These are phyloP conservation scores for Dolichomitus sp. DNA, from an alignment of 2,888 invertebrate genomes.

Conservation along the genomic window DNA sequence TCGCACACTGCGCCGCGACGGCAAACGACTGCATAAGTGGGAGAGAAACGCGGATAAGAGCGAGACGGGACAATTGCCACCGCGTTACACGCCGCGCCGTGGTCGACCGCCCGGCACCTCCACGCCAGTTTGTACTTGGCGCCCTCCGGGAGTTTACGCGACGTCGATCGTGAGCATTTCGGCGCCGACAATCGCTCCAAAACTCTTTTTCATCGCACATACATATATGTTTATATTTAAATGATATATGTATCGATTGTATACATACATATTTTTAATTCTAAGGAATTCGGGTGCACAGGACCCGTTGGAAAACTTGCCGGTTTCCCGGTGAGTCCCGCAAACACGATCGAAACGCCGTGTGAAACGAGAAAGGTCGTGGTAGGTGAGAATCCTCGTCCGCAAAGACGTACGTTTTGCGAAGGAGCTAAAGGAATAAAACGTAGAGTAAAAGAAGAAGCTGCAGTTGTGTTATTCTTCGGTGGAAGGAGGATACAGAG, in stretches of 20 bases:
- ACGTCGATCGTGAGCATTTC: constrained; percentile 19
- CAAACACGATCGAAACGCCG: constrained; percentile 26
- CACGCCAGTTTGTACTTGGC: constrained; percentile 82
- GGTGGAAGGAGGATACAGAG: constrained; percentile 63
- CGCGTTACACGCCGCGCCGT: constrained; percentile 82
- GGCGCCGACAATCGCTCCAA: constrained; percentile 14
- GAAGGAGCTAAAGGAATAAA: background rate
- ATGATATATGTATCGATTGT: background rate
- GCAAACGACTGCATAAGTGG: constrained; percentile 70
- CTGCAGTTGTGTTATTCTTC: constrained; percentile 56
- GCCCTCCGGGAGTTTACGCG: constrained; percentile 63
- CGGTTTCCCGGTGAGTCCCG: background rate
- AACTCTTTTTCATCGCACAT: background rate
- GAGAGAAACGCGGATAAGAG: constrained; percentile 63
- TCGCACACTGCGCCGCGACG: constrained; percentile 26
- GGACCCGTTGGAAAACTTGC: background rate
- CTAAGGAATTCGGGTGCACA: background rate
- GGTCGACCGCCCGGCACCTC: constrained; percentile 78
- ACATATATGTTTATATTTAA: background rate
- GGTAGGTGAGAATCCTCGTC: constrained; percentile 47
- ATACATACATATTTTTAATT: background rate
- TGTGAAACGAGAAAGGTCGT: constrained; percentile 51
- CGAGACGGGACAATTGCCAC: constrained; percentile 77
- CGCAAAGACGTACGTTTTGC: constrained; percentile 22
- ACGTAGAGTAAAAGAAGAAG: constrained; percentile 29